phyloP scores from a whole-genome alignment of 2,888 invertebrate genomes.

The Polydrusus pterygomalis region DNA sequence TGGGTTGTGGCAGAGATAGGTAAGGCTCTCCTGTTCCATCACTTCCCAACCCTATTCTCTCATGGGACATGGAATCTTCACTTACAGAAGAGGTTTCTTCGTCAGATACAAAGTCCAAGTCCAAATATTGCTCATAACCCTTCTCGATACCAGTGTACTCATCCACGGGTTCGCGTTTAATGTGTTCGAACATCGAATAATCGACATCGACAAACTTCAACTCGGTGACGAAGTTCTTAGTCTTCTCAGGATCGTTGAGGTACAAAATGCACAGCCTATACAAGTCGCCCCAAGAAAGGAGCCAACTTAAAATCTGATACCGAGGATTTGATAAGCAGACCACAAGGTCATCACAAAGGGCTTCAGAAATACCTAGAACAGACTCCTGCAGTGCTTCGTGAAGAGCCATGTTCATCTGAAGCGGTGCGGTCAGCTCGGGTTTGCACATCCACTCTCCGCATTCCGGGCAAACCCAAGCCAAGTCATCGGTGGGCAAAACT shows the following conservation, averaged over 20 bases:
- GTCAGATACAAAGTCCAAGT: conserved; percentile 63
- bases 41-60: conserved; percentile 72
- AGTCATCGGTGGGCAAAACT: conserved; percentile 65
- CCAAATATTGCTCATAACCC: conserved; percentile 66
- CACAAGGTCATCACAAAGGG: conserved; percentile 81
- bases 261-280: conserved; percentile 76
- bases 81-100: conserved; percentile 65
- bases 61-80: conserved; percentile 73
- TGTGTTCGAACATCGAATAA: conserved; percentile 76
- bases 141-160: conserved; percentile 67
- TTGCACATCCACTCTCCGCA: conserved; percentile 70
- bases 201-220: conserved; percentile 85
- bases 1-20: conserved; percentile 58
- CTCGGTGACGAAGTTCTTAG: conserved; percentile 80
- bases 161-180: conserved; percentile 76
- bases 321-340: conserved; percentile 82
- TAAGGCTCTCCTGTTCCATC: conserved; percentile 68
- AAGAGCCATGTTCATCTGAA: conserved; percentile 69
- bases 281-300: conserved; percentile 77
- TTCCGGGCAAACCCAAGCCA: conserved; percentile 67
- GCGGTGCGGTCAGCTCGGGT: conserved; percentile 65
- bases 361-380: conserved; percentile 78
- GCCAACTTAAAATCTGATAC: conserved; percentile 83
- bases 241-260: conserved; percentile 75
- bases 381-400: conserved; percentile 74